phyloP scores from a whole-genome alignment of 2,113 vertebrate species.

The Passer montanus region DNA sequence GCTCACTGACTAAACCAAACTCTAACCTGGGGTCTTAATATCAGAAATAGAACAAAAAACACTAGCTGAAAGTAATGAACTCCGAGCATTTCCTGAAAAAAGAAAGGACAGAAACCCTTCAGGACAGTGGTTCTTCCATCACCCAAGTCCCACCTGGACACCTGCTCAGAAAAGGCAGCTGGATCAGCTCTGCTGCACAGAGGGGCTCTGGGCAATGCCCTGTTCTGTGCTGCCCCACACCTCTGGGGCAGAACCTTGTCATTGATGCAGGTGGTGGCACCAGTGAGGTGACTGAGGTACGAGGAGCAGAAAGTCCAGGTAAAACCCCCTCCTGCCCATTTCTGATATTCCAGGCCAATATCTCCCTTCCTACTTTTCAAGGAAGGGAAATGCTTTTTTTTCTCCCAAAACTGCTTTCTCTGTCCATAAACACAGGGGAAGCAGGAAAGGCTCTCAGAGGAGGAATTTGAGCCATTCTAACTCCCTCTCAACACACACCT shows the following conservation, averaged over 20 bases:
- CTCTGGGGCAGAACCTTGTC: not conserved
- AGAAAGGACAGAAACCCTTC: not conserved
- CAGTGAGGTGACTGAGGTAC: fast-evolving
- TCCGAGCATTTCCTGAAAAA: not conserved
- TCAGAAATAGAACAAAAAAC: not conserved
- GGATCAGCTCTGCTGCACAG: not conserved
- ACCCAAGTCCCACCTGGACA: not conserved
- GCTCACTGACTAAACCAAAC: not conserved
- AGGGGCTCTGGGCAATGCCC: not conserved
- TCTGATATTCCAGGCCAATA: not conserved
- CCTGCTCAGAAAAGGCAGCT: not conserved
- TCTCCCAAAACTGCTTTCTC: not conserved
- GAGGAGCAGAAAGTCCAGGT: not conserved
- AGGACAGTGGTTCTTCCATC: not conserved
- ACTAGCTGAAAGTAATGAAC: not conserved
- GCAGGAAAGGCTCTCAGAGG: not conserved
- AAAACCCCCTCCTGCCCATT: not conserved
- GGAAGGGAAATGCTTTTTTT: not conserved
- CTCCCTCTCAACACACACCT: not conserved
- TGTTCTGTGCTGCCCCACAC: fast-evolving
- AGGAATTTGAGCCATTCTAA: not conserved
- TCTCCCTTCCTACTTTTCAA: no score
- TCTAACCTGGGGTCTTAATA: not conserved
- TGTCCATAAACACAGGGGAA: not conserved
- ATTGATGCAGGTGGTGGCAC: no score